Evolutionary conservation across 2,797 vertebrate species (phyloP).

Genomic region (Carcharodon carcharias): DNA sequence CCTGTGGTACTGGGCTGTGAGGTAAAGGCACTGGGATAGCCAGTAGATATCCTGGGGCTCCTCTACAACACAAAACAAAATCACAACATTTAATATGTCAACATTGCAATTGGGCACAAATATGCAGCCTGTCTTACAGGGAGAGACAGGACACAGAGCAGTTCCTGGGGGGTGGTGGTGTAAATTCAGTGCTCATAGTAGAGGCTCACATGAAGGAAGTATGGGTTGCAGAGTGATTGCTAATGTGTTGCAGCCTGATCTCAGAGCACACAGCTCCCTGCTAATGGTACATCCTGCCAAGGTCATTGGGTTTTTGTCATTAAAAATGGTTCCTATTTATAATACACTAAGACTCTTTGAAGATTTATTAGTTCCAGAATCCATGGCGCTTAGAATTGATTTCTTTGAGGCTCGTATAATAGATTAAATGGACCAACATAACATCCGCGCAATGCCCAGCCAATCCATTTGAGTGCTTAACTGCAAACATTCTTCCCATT

Average conservation of each 20-base stretch:
- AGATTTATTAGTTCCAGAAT: background rate
- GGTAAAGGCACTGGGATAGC: constrained; percentile 94
- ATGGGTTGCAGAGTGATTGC: background rate
- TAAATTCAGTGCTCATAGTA: too few species aligned
- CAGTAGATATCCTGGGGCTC: constrained; percentile 96
- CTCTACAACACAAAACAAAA: constrained; percentile 56
- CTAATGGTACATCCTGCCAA: background rate
- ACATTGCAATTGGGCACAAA: background rate
- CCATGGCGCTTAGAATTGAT: background rate
- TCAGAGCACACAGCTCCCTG: background rate
- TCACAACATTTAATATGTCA: background rate
- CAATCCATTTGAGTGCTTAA: background rate
- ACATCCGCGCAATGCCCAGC: background rate
- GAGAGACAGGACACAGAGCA: background rate
- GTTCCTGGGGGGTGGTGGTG: background rate
- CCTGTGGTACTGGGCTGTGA: constrained; percentile 94
- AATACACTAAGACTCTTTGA: background rate
- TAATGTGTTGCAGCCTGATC: background rate
- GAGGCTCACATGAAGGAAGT: background rate
- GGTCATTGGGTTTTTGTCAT: background rate
- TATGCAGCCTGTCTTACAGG: background rate
- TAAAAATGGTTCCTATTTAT: background rate
- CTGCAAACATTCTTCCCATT: background rate
- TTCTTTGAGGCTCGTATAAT: background rate
- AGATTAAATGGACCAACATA: background rate